Percentiles rank a stretch among this genome's conserved stretches.
phyloP scores from a whole-genome alignment of 2,797 vertebrate genomes.

The Hozukius guyotensis region DNA sequence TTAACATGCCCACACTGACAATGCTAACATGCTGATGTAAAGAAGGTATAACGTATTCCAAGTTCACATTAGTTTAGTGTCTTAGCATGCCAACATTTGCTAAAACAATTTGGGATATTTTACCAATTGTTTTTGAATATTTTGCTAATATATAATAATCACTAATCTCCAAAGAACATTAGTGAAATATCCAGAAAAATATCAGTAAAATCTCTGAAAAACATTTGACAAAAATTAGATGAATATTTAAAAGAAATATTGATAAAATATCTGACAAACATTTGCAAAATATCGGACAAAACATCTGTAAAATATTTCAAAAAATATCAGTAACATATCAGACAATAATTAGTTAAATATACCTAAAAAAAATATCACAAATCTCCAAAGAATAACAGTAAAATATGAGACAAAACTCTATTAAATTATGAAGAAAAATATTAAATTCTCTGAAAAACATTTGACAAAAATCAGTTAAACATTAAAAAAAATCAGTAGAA shows the following conservation, averaged over 20 bases:
- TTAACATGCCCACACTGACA: background rate
- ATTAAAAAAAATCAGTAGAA: too few relatives aligned
- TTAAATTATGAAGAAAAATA: too few relatives aligned
- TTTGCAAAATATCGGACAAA: too few relatives aligned
- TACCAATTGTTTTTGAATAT: background rate
- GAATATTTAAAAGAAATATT: background rate
- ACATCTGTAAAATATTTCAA: too few relatives aligned
- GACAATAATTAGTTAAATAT: too few relatives aligned
- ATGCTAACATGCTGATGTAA: background rate
- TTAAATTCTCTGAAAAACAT: background rate
- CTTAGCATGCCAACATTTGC: background rate
- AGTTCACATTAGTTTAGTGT: background rate
- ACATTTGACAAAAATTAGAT: background rate
- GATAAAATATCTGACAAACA: too few relatives aligned
- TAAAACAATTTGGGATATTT: background rate
- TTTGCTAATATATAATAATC: background rate
- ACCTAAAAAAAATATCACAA: too few relatives aligned
- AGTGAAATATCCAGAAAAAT: background rate
- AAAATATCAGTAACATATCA: too few relatives aligned
- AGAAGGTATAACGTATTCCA: background rate
- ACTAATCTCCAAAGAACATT: too few relatives aligned
- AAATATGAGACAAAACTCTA: background rate
- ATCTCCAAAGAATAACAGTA: background rate
- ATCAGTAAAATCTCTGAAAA: rapidly evolving
- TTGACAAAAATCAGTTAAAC: background rate